Evolutionary conservation across 2,888 invertebrate species (phyloP), one percentile per base, ranked within the genome.

Genomic region (Tipula vernalis): DNA sequence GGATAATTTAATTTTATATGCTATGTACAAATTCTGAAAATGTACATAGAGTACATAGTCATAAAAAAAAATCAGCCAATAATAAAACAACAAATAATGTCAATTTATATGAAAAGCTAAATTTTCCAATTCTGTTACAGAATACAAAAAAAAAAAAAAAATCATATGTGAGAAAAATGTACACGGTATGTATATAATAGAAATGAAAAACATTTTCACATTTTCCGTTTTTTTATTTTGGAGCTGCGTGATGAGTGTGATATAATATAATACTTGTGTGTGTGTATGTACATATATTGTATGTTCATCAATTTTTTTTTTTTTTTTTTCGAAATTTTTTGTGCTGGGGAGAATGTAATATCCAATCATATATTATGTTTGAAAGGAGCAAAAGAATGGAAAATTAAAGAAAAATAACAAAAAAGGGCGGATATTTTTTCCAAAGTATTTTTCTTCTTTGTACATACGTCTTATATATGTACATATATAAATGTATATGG

Each of bases 61-160:
- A 28, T 71, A 28, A 28, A 28, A 28, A 71, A 71, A 71, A 71
- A 71, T 71, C 71, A 71, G 71, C 71, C 71, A 71, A 71, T 71
- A 71, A 71, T 28, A 5, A 28, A 71, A 71, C 71, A 71, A 71
- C 71, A 71, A 71, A 71, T 71, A 71, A 57, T 71, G 71, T 71
- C 71, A 71, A 71, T 71, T 71, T 71, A 28, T 28, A 28, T 71
- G 71, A 71, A 28, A 71, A 71, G 71, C 71, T 71, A 71, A 71
- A 71, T 71, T 71, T 71, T 71, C 71, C 71, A 71, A 71, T 71
- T 71, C 71, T 71, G 71, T 71, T 71, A 71, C 71, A 71, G 71
- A 71, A 71, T 18, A 71, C 71, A 71, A 28, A 28, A 71, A 71
- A 57, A 15, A 28, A 28, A 28, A 57, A 57, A 71, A 71, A 28